These are phyloP conservation scores for Gymnosoma rotundatum DNA, from an alignment of 2,888 invertebrate species.

Conservation along the genomic window DNA sequence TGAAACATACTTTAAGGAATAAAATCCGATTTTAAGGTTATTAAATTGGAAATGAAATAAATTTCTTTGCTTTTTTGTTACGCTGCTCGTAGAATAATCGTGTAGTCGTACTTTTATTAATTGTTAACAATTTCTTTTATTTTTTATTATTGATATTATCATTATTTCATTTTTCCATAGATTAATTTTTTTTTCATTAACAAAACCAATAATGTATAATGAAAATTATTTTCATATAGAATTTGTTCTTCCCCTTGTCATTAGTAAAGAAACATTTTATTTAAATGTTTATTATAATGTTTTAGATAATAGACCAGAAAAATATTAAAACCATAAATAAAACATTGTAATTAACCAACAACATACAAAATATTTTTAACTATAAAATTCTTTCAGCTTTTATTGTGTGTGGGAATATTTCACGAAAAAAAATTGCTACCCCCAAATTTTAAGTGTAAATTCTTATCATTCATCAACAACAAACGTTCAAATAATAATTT, in stretches of 20 bases:
- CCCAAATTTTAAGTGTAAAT: constrained; percentile 30
- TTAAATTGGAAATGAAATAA: constrained; percentile 38
- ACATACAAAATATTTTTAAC: constrained; percentile 46
- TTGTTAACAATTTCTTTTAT: constrained; percentile 49
- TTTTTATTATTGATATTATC: constrained; percentile 44
- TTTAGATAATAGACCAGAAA: constrained; percentile 74
- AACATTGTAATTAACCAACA: constrained; percentile 76
- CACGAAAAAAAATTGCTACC: constrained; percentile 12
- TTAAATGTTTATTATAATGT: constrained; percentile 74
- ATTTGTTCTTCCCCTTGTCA: constrained; percentile 25
- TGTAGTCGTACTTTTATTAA: constrained; percentile 27
- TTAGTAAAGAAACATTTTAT: constrained; percentile 66
- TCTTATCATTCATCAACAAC: constrained; percentile 68
- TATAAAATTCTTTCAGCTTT: constrained; percentile 17
- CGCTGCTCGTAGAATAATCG: background rate
- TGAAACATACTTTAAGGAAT: constrained; percentile 49
- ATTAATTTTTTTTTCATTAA: constrained; percentile 52
- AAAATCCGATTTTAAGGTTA: constrained; percentile 62
- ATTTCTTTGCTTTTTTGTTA: background rate
- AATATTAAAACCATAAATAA: constrained; percentile 53
- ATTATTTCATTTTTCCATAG: constrained; percentile 38
- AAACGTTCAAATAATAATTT: constrained; percentile 65
- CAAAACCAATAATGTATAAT: background rate
- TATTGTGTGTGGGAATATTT: constrained; percentile 53
- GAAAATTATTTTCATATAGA: constrained; percentile 24